Conservation (phyloP, 2,113 vertebrate genomes). For the Chiloscyllium plagiosum region DNA sequence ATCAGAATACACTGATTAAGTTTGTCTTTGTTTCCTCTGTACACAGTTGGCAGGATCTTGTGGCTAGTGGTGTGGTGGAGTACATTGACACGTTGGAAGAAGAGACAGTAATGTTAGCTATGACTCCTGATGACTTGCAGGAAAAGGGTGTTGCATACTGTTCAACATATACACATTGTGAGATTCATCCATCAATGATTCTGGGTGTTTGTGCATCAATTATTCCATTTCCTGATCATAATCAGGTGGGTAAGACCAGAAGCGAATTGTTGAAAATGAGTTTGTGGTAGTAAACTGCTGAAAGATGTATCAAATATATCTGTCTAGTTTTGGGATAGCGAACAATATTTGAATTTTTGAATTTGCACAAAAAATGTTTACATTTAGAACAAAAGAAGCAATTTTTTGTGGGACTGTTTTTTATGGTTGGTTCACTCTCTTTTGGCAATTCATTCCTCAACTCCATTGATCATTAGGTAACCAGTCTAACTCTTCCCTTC, state of each 20-base stretch:
- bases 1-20: not conserved
- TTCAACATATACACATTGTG: slow-evolving; percentile 93
- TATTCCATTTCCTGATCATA: slow-evolving; percentile 97
- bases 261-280: not conserved
- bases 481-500: not conserved
- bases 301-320: not conserved
- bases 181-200: slow-evolving; percentile 98
- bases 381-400: not conserved
- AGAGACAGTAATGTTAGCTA: slow-evolving; percentile 96
- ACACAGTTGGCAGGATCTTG: slow-evolving; percentile 92
- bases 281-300: not conserved
- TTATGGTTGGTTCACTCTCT: not conserved
- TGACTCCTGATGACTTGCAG: slow-evolving; percentile 96
- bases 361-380: not conserved
- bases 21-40: not conserved
- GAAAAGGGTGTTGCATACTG: slow-evolving; percentile 97
- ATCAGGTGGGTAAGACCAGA: slow-evolving; percentile 70
- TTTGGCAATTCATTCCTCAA: not conserved
- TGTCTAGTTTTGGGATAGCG: not conserved
- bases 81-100: slow-evolving; percentile 96
- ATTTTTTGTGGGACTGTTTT: not conserved
- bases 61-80: slow-evolving; percentile 93
- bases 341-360: not conserved
- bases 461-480: not conserved
- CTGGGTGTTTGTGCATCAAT: slow-evolving; percentile 96